Conservation (phyloP, 2,797 vertebrate genomes). For the Cyclopterus lumpus region DNA sequence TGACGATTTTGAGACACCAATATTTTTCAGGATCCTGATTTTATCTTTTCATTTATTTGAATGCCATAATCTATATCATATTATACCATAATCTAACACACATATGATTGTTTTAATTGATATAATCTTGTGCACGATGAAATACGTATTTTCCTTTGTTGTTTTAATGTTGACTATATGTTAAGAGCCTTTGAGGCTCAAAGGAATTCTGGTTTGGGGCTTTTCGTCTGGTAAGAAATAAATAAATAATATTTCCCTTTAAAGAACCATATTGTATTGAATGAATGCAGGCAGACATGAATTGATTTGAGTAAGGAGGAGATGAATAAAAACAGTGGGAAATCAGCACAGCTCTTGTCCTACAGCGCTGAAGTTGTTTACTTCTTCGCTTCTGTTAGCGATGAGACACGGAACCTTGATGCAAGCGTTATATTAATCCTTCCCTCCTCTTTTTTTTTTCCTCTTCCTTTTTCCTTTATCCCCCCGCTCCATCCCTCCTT, state of each 20-base stretch:
- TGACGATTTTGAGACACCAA: background rate
- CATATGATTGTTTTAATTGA: background rate
- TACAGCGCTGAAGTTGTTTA: constrained; percentile 71
- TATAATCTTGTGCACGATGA: constrained; percentile 9
- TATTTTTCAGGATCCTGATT: background rate
- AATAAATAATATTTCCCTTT: constrained; percentile 64
- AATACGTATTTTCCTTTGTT: background rate
- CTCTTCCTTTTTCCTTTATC: constrained; percentile 68
- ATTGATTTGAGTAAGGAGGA: constrained; percentile 75
- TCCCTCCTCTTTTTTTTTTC: constrained; percentile 64
- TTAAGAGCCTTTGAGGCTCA: constrained; percentile 24
- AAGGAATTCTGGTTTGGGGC: constrained; percentile 39
- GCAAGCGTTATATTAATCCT: constrained; percentile 71
- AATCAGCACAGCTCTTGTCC: constrained; percentile 72
- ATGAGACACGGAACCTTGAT: constrained; percentile 76
- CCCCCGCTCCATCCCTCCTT: constrained; percentile 52
- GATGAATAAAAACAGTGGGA: constrained; percentile 79
- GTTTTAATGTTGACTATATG: constrained; percentile 17
- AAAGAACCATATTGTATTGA: constrained; percentile 66
- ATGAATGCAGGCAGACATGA: constrained; percentile 69
- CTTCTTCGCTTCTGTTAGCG: constrained; percentile 65
- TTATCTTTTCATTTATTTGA: background rate
- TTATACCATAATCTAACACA: background rate
- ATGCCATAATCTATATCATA: background rate
- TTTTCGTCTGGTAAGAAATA: constrained; percentile 49